phyloP scores from a whole-genome alignment of 2,888 invertebrate species.

The Limnephilus marmoratus region DNA sequence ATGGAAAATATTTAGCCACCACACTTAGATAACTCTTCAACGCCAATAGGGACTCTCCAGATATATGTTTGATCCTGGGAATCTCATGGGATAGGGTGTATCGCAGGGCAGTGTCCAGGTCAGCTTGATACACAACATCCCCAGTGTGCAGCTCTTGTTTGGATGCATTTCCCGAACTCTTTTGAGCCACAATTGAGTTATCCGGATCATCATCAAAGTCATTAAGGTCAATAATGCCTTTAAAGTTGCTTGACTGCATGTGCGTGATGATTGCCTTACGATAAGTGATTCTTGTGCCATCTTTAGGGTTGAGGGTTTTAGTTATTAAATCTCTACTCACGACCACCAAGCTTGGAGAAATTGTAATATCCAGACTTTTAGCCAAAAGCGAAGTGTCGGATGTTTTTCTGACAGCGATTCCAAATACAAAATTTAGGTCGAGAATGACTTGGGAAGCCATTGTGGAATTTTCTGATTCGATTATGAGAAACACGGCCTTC shows the following conservation, averaged over 20 bases:
- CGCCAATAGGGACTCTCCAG: conserved; percentile 84
- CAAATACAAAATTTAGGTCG: conserved; percentile 79
- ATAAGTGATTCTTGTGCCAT: conserved; percentile 73
- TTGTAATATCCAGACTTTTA: conserved; percentile 72
- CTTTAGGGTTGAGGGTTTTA: conserved; percentile 72
- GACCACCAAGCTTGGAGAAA: conserved; percentile 78
- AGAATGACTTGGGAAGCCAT: conserved; percentile 82
- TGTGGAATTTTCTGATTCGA: conserved; percentile 81
- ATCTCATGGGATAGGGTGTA: conserved; percentile 92
- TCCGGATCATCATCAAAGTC: conserved; percentile 28
- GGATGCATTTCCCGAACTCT: conserved; percentile 21
- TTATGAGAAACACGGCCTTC: conserved; percentile 81
- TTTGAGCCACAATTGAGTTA: not conserved
- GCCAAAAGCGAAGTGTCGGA: conserved; percentile 77
- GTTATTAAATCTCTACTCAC: conserved; percentile 73
- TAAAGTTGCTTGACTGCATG: conserved; percentile 71
- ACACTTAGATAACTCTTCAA: conserved; percentile 85
- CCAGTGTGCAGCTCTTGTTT: conserved; percentile 66
- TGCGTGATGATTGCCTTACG: conserved; percentile 76
- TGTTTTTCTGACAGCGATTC: conserved; percentile 79
- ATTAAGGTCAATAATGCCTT: conserved; percentile 32
- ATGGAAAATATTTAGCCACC: conserved; percentile 88
- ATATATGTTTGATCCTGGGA: conserved; percentile 81
- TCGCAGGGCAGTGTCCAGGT: conserved; percentile 91
- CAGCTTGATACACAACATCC: conserved; percentile 88